A percentile compares a stretch with the other conserved stretches of the same genome.
Conservation (phyloP, 2,113 vertebrate genomes). For the Pomatorhinus ruficollis region DNA sequence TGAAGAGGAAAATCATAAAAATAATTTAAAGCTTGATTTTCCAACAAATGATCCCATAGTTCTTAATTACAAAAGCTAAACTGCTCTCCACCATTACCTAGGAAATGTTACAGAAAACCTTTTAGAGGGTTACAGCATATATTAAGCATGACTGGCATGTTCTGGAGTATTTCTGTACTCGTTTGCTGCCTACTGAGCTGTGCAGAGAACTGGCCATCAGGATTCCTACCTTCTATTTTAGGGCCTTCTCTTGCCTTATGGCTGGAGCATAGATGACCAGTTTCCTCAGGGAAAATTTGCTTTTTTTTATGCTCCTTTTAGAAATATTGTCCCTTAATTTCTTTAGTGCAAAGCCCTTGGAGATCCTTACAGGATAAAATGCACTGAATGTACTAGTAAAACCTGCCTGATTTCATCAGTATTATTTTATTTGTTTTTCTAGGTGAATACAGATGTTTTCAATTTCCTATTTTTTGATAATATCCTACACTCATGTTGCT, state of each 20-base stretch:
- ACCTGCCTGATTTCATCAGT: neutral
- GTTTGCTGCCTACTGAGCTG: neutral
- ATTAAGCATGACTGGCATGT: slow-evolving; percentile 2
- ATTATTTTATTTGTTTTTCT: neutral
- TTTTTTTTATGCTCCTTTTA: neutral
- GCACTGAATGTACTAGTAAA: neutral
- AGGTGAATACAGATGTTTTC: neutral
- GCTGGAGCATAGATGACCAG: neutral
- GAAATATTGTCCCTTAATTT: neutral
- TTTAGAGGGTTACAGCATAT: neutral
- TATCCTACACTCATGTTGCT: neutral
- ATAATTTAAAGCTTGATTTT: neutral
- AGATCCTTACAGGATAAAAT: neutral
- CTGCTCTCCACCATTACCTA: neutral
- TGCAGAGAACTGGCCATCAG: neutral
- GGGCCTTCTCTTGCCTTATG: neutral
- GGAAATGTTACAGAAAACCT: neutral
- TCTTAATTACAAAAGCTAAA: neutral
- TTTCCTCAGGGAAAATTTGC: neutral
- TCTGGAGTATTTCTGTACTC: slow-evolving; percentile 6
- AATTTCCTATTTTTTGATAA: neutral
- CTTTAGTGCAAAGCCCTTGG: neutral
- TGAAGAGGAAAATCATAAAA: neutral
- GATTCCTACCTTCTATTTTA: neutral
- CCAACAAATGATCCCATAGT: neutral